These are phyloP conservation scores for Agrotis ipsilon DNA, from an alignment of 2,888 invertebrate species.

Conservation along the genomic window DNA sequence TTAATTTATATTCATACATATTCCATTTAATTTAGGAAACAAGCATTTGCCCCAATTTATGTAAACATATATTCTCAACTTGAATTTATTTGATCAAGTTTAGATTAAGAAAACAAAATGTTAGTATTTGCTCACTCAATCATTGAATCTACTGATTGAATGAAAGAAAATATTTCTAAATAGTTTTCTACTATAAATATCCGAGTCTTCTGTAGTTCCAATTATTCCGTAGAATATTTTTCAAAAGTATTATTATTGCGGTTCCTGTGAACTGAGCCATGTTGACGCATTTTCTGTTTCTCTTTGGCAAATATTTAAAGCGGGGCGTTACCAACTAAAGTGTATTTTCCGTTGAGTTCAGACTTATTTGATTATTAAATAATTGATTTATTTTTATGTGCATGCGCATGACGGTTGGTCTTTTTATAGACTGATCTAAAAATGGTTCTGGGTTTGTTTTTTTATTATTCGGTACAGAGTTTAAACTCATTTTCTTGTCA, in stretches of 20 bases:
- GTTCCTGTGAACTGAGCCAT: constrained; percentile 23
- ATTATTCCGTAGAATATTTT: constrained; percentile 47
- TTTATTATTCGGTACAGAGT: background rate
- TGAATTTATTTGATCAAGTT: constrained; percentile 56
- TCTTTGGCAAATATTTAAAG: background rate
- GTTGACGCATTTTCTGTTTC: constrained; percentile 43
- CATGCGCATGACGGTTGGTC: background rate
- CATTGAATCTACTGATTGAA: constrained; percentile 29
- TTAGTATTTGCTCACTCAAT: constrained; percentile 44
- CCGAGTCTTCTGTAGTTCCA: constrained; percentile 40
- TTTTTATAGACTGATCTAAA: background rate
- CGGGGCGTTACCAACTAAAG: constrained; percentile 5
- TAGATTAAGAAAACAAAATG: constrained; percentile 23
- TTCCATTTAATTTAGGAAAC: constrained; percentile 33
- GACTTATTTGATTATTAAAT: background rate
- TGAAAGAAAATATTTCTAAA: constrained; percentile 33
- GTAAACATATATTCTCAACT: constrained; percentile 43
- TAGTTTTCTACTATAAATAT: constrained; percentile 43
- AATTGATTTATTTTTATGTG: background rate
- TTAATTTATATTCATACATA: constrained; percentile 41
- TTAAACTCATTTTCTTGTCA: background rate
- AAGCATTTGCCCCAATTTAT: constrained; percentile 55
- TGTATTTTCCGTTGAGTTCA: background rate
- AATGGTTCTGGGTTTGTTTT: background rate
- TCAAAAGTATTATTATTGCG: constrained; percentile 43